Base-by-base conservation (phyloP, 1,140 invertebrate genomes). In the Wiebesia pumilae region DNA sequence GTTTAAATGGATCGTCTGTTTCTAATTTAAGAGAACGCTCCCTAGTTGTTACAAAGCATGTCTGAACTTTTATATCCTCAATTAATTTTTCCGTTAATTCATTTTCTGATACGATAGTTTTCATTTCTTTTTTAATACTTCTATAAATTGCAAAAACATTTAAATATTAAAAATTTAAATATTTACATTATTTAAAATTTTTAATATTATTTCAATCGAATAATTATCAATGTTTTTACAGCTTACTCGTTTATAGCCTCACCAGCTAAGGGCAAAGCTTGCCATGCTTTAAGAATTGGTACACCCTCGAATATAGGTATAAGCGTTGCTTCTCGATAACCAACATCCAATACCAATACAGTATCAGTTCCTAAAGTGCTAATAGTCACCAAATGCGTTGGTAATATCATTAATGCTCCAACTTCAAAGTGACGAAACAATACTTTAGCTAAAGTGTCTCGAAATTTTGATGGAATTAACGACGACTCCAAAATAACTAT, bases 371-470 rank as follows among this genome's bases (percentile, higher is more conserved):
- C 97, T 75, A 98, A 94, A 7, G 97, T 96, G 75, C 96, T 95
- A 1, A 98, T 93, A 12, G 96, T 94, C n/a, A 97, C 96, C 43
- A 98, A 93, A 93, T 98, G 98, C 51, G 95, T 95, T 16, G 98
- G 97, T 6, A 97, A 94, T 92, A 97, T 96, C 84, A 97, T 91
- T 73, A 93, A 88, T 43, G 93, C 92, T 75, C 92, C 95, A 90
- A 98, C 97, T 95, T 99, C 98, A 95, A 97, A 99, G 92, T 99
- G 98, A 71, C 95, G 94, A 91, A 98, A 99, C 19, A 99, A 94
- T 27, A 99, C 98, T 94, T 97, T 97, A 0, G 98, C 98, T 3
- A 99, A 92, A 1, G 96, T 97, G 89, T 99, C 96, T 89, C 97
- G 94, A 88, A 98, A 97, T 69, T 96, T 91, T 3, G 97, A 97